These are phyloP conservation scores for Smittia aterrima DNA, from an alignment of 2,888 invertebrate genomes.

Conservation along the genomic window DNA sequence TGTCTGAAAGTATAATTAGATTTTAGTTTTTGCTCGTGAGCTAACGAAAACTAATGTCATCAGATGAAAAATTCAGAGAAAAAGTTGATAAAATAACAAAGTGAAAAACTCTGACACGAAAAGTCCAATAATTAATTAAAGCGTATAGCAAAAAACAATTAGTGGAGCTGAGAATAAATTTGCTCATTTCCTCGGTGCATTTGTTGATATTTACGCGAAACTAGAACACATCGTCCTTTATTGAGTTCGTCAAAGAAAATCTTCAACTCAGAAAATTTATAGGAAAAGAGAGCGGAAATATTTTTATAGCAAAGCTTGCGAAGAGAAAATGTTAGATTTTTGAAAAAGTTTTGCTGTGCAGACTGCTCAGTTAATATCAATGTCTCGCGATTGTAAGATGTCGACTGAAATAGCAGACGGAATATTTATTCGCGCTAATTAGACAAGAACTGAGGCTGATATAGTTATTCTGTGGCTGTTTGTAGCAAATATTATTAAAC, in stretches of 20 bases:
- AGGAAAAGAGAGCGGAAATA: not conserved
- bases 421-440: not conserved
- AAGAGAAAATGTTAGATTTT: not conserved
- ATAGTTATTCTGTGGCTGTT: not conserved
- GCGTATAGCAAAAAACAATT: too few relatives aligned
- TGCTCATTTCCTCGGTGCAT: too few relatives aligned
- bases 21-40: too few relatives aligned
- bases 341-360: not conserved
- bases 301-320: not conserved
- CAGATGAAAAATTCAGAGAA: too few relatives aligned
- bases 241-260: not conserved
- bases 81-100: too few relatives aligned
- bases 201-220: too few relatives aligned
- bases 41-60: too few relatives aligned
- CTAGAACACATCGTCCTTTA: too few relatives aligned
- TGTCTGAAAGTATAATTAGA: too few relatives aligned
- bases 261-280: not conserved
- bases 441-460: not conserved
- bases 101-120: too few relatives aligned
- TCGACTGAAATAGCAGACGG: constrained; percentile 7
- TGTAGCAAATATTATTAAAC: not conserved
- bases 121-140: too few relatives aligned
- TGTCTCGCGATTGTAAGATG: constrained; percentile 26
- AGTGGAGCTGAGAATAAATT: too few relatives aligned
- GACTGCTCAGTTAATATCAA: constrained; percentile 8